Evolutionary conservation across 53 echinoderm and acorn worm genomes (phyloP).

Genomic region (Echinarachnius parma): DNA sequence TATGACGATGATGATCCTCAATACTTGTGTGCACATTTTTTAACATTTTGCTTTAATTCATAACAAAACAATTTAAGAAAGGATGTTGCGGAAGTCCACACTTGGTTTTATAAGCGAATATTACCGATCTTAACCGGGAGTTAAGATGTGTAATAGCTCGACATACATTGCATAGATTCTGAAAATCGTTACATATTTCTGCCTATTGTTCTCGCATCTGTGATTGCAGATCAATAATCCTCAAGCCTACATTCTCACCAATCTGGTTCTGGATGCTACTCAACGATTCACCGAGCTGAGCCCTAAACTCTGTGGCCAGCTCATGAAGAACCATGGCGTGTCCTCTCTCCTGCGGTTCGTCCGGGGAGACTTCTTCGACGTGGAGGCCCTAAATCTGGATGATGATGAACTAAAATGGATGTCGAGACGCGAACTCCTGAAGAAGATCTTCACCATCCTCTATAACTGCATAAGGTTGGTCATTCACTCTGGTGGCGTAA

Average conservation of each 20-base stretch:
- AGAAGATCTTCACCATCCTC: constrained; percentile 50
- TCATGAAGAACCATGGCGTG: not conserved
- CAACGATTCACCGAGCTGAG: constrained; percentile 14
- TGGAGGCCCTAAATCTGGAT: constrained; percentile 9
- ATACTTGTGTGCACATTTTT: too few species aligned
- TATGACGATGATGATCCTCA: too few species aligned
- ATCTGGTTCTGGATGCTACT: constrained; percentile 16
- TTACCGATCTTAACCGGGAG: too few species aligned
- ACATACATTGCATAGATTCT: too few species aligned
- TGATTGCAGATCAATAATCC: constrained; percentile 4
- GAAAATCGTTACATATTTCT: too few species aligned
- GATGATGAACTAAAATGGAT: constrained; percentile 36
- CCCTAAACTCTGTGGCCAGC: not conserved
- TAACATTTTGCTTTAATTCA: too few species aligned
- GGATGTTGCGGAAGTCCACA: too few species aligned
- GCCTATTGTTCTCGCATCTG: not conserved
- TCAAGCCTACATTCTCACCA: not conserved
- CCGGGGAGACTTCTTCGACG: constrained; percentile 4
- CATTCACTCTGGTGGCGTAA: too few species aligned
- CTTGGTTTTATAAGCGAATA: too few species aligned
- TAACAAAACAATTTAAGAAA: too few species aligned
- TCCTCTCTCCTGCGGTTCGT: not conserved
- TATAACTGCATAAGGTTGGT: constrained; percentile 46
- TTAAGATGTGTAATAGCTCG: too few species aligned
- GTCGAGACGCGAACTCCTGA: constrained; percentile 36